These are phyloP conservation scores for Psammodynastes pulverulentus DNA, from an alignment of 2,113 vertebrate species.

Conservation along the genomic window DNA sequence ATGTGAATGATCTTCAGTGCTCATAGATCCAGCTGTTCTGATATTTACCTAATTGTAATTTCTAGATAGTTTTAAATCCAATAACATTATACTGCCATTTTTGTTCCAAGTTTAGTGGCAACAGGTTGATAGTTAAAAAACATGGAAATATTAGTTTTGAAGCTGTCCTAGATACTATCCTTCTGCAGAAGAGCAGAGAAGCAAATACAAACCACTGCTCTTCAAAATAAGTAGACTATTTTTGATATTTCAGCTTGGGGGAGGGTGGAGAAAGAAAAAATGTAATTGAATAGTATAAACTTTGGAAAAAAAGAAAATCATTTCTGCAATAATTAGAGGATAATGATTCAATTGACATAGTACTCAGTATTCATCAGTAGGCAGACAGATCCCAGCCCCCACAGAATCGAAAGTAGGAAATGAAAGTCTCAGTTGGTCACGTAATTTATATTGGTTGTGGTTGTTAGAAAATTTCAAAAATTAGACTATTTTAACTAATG, in stretches of 20 bases:
- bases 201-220: not conserved
- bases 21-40: not conserved
- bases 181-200: not conserved
- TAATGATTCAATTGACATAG: not conserved
- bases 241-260: not conserved
- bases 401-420: not conserved
- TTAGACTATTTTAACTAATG: not conserved
- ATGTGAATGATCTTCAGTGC: not conserved
- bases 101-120: not conserved
- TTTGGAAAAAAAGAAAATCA: not conserved
- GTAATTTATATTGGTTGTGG: not conserved
- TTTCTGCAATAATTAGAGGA: not conserved
- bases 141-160: not conserved
- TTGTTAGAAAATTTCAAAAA: not conserved
- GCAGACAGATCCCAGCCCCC: not conserved
- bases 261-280: not conserved
- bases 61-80: not conserved
- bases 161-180: not conserved
- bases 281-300: not conserved
- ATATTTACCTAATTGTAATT: not conserved
- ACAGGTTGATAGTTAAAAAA: not conserved
- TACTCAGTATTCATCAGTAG: not conserved
- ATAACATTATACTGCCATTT: not conserved
- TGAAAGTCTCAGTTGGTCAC: not conserved
- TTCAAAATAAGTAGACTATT: not conserved